Base-by-base conservation (phyloP, 2,113 vertebrate genomes). In the Mastomys natalensis region DNA sequence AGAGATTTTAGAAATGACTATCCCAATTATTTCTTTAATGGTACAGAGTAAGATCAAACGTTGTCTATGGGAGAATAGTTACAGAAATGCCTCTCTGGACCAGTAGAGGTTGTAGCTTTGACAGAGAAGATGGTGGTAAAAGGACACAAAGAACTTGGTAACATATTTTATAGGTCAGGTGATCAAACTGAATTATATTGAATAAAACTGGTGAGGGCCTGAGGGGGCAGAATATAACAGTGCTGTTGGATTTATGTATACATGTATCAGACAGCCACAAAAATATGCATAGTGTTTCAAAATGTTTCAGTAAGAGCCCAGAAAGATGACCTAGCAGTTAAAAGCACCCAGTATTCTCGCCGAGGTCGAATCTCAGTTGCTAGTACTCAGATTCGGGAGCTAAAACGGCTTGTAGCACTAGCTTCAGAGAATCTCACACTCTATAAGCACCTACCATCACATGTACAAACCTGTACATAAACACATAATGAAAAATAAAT, bases 91-190 rank as follows among this genome's bases (percentile, higher is more conserved):
- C 72, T 37, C 26, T 12, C 3, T 12, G 53, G 9, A 7, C 40
- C 17, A 31, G 55, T 9, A 3, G 8, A n/a, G n/a, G 1, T 12
- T 4, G 11, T 7, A 11, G 21, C 51, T 76, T 74, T 15, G 4
- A 7, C 29, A 1, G 5, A n/a, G 64, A 53, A 43, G 62, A 26
- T 3, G 34, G 7, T 16, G 3, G 40, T 5, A 26, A 78, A 21
- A 1, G 15, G 1, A 6, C 15, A 2, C 16, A n/a, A 10, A n/a
- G 7, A 4, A 4, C 0, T n/a, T 21, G 40, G 0, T 22, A 48
- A n/a, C 4, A 5, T 34, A 12, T 16, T 68, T 40, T 7, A 43
- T 9, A 53, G 53, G 24, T 34, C 16, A 43, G 45, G 48, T 26
- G n/a, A 51, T 62, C 62, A 70, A 58, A 17, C 0, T 60, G 13